Conservation (phyloP, 2,888 invertebrate genomes). For the Schrankia costaestrigalis region DNA sequence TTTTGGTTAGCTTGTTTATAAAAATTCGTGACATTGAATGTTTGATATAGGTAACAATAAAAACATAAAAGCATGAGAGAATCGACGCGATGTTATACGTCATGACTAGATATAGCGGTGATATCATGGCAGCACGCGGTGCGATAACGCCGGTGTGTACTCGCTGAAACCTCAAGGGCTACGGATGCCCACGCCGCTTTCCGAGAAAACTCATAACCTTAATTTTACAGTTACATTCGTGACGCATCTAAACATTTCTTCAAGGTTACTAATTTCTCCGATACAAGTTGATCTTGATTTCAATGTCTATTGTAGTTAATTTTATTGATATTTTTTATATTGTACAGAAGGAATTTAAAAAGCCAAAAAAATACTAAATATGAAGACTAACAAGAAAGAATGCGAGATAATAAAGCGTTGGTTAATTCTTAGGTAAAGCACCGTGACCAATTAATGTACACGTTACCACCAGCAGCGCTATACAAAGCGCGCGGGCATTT, state of each 20-base stretch:
- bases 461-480: constrained; percentile 42
- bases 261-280: constrained; percentile 29
- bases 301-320: no score
- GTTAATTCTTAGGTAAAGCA: constrained; percentile 72
- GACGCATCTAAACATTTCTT: constrained; percentile 21
- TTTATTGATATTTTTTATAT: no score
- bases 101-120: constrained; percentile 74
- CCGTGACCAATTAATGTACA: constrained; percentile 74
- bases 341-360: constrained; percentile 14
- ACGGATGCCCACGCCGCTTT: constrained; percentile 17
- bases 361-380: constrained; percentile 24
- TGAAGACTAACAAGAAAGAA: constrained; percentile 37
- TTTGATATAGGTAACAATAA: constrained; percentile 32
- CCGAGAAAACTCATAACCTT: constrained; percentile 23
- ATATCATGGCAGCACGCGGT: constrained; percentile 61
- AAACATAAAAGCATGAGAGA: constrained; percentile 39
- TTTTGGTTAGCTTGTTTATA: no score
- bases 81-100: constrained; percentile 49
- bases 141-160: constrained; percentile 43
- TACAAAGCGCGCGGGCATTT: constrained; percentile 52
- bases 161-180: constrained; percentile 41
- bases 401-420: constrained; percentile 46
- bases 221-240: constrained; percentile 13
- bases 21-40: constrained; percentile 20
- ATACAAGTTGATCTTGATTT: no score